Evolutionary conservation across 2,888 invertebrate genomes (phyloP).

Genomic region (Frankliniella fusca): DNA sequence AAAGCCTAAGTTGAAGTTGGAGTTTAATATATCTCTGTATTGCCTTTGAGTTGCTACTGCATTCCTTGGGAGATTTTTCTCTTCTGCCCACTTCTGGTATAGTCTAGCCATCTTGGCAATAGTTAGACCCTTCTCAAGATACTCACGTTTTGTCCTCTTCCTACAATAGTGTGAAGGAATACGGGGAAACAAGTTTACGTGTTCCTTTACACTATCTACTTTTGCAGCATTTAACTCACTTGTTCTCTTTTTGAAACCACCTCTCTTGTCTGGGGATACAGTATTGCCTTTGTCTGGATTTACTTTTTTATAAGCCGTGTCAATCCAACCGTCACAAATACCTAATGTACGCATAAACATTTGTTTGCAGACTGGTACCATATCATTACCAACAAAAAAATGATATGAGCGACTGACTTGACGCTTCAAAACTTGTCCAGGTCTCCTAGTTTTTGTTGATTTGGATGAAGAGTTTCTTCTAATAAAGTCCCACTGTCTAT

Average conservation of each 20-base stretch:
- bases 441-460: neutral
- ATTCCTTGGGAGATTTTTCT: neutral
- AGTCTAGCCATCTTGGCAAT: neutral
- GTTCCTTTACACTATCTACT: neutral
- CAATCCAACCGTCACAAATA: neutral
- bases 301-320: neutral
- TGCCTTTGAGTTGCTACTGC: neutral
- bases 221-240: neutral
- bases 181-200: neutral
- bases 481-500: neutral
- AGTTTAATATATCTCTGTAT: neutral
- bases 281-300: neutral
- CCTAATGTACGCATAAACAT: neutral
- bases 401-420: neutral
- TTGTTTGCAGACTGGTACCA: neutral
- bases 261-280: neutral
- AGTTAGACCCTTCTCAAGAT: neutral
- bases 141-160: neutral
- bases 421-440: neutral
- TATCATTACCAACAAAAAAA: neutral
- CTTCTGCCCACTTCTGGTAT: neutral
- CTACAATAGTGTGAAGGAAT: too few species aligned
- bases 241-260: neutral
- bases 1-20: neutral
- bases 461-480: neutral